Conservation (phyloP, 2,888 invertebrate genomes). For the Spodoptera picta region DNA sequence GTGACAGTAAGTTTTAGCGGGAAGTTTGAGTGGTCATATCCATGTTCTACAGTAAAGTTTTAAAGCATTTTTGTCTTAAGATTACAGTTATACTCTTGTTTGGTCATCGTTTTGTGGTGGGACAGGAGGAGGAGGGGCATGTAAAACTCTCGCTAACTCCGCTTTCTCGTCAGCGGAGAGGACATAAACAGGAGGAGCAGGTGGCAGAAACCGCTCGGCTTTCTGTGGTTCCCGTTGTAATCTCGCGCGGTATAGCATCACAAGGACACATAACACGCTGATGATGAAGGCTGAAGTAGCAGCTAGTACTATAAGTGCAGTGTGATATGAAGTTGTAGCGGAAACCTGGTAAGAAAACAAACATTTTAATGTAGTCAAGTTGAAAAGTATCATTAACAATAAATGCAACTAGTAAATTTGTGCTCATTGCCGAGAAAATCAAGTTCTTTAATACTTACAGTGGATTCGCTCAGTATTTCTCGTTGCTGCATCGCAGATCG, state of each 20-base stretch:
- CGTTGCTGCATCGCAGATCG: conserved; percentile 88
- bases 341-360: conserved; percentile 77
- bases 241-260: conserved; percentile 91
- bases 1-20: conserved; percentile 42
- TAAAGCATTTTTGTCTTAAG: conserved; percentile 32
- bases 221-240: conserved; percentile 86
- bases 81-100: conserved; percentile 69
- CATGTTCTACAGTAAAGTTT: conserved; percentile 44
- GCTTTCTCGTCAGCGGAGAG: conserved; percentile 91
- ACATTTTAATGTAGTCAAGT: background rate
- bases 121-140: conserved; percentile 75
- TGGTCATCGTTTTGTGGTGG: conserved; percentile 69
- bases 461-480: conserved; percentile 91
- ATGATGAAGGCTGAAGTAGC: conserved; percentile 94
- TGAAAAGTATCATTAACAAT: too few species aligned
- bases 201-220: conserved; percentile 89
- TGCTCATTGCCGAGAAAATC: too few species aligned
- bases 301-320: conserved; percentile 93
- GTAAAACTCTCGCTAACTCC: conserved; percentile 81
- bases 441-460: conserved; percentile 72
- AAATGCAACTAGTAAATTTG: too few species aligned
- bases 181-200: conserved; percentile 91
- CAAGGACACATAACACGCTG: conserved; percentile 92
- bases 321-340: conserved; percentile 92
- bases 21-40: conserved; percentile 50